These are phyloP conservation scores for Caerostris extrusa DNA, from an alignment of 1,140 invertebrate genomes.

Conservation along the genomic window DNA sequence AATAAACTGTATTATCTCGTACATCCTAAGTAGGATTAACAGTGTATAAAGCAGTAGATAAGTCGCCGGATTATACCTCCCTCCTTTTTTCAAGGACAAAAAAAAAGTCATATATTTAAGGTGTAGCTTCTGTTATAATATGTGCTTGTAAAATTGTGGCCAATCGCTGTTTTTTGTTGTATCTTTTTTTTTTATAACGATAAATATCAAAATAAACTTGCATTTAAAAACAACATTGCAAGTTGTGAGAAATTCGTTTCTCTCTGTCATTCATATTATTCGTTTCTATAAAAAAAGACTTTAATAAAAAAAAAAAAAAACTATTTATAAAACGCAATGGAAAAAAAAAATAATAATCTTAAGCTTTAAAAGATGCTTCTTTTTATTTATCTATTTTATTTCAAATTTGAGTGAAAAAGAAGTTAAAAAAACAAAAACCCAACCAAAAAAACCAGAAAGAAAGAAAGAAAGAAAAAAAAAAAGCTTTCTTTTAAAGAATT, in stretches of 20 bases:
- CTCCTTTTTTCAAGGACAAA: too few relatives aligned
- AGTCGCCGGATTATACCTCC: too few relatives aligned
- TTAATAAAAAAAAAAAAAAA: not conserved
- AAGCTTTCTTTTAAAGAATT: not conserved
- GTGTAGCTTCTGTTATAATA: too few relatives aligned
- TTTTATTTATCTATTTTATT: not conserved
- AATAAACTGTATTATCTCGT: too few relatives aligned
- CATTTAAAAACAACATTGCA: not conserved
- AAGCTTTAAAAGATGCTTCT: not conserved
- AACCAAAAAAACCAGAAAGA: not conserved
- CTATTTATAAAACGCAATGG: not conserved
- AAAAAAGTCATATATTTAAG: too few relatives aligned
- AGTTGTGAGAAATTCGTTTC: not conserved
- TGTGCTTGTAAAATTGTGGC: too few relatives aligned
- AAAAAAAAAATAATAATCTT: not conserved
- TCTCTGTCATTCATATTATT: not conserved
- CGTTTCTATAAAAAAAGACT: not conserved
- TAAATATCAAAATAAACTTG: not conserved
- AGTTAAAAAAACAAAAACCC: not conserved
- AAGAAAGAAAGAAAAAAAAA: not conserved
- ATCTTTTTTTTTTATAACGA: not conserved
- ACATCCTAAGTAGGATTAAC: too few relatives aligned
- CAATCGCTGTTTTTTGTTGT: too few relatives aligned
- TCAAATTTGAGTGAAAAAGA: constrained; percentile 16
- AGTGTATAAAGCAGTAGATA: too few relatives aligned